phyloP scores from a whole-genome alignment of 2,113 vertebrate species.

The Trichechus manatus region DNA sequence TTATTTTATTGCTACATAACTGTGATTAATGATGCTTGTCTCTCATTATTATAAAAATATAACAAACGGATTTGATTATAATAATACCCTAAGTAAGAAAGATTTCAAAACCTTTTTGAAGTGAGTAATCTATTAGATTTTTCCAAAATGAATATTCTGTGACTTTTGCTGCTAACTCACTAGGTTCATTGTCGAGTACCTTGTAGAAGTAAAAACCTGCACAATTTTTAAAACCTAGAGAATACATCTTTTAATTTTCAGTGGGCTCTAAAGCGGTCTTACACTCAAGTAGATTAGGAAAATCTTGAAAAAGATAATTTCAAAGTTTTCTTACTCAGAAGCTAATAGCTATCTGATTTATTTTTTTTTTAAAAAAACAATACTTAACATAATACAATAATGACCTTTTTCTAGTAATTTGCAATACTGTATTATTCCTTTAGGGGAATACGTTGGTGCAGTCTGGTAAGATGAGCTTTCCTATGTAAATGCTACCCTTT shows the following conservation, averaged over 20 bases:
- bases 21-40: background rate
- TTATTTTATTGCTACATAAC: background rate
- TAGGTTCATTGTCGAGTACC: background rate
- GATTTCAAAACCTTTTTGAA: conserved; percentile 6
- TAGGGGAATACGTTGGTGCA: conserved; percentile 55
- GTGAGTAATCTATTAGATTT: conserved; percentile 50
- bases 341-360: conserved; percentile 61
- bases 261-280: background rate
- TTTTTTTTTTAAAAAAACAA: background rate
- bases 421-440: conserved; percentile 80
- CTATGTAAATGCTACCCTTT: conserved; percentile 82
- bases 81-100: conserved; percentile 39
- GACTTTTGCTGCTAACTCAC: background rate
- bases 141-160: background rate
- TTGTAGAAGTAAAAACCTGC: background rate
- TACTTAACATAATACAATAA: conserved; percentile 76
- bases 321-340: conserved; percentile 66
- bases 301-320: conserved; percentile 61
- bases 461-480: conserved; percentile 67
- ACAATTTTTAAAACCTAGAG: conserved; percentile 29
- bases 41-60: conserved; percentile 10
- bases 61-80: conserved; percentile 43
- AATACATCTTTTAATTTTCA: conserved; percentile 60
- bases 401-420: conserved; percentile 81
- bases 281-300: conserved; percentile 1